Percentiles rank a stretch among this genome's conserved stretches.
phyloP scores from a whole-genome alignment of 2,113 vertebrate species.

The Nibea coibor region DNA sequence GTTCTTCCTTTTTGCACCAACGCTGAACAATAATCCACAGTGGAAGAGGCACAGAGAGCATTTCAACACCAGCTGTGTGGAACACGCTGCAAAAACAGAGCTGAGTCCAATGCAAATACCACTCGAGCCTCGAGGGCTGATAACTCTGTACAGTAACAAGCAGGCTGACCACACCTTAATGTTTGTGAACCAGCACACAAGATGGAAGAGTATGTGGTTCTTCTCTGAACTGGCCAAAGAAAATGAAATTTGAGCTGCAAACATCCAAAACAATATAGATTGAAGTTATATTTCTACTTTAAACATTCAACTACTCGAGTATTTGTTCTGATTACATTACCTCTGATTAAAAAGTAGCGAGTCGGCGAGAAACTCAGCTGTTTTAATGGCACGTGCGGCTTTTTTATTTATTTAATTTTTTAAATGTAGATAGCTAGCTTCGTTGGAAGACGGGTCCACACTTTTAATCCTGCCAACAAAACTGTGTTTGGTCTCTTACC shows the following conservation, averaged over 20 bases:
- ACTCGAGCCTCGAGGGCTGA: background rate
- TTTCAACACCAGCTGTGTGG: conserved; percentile 24
- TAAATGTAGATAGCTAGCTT: background rate
- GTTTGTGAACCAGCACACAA: background rate
- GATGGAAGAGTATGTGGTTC: no score
- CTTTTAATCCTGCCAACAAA: background rate
- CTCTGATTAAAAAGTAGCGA: no score
- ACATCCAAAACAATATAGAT: background rate
- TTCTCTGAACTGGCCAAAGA: no score
- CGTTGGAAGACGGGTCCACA: background rate
- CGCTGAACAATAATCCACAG: conserved; percentile 6
- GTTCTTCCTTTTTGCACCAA: conserved; percentile 9
- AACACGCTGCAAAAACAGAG: conserved; percentile 7
- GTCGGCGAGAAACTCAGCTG: background rate
- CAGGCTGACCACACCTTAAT: background rate
- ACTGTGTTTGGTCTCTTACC: background rate
- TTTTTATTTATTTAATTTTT: background rate
- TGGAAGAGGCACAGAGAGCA: background rate
- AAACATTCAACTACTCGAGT: no score
- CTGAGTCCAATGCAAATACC: background rate
- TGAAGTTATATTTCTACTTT: background rate
- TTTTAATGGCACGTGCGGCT: background rate
- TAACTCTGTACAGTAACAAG: background rate
- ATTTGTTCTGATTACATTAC: no score
- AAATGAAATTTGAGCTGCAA: background rate